Evolutionary conservation across 2,888 invertebrate species (phyloP), one percentile per base, ranked within the genome.

Genomic region (Ceriagrion tenellum): DNA sequence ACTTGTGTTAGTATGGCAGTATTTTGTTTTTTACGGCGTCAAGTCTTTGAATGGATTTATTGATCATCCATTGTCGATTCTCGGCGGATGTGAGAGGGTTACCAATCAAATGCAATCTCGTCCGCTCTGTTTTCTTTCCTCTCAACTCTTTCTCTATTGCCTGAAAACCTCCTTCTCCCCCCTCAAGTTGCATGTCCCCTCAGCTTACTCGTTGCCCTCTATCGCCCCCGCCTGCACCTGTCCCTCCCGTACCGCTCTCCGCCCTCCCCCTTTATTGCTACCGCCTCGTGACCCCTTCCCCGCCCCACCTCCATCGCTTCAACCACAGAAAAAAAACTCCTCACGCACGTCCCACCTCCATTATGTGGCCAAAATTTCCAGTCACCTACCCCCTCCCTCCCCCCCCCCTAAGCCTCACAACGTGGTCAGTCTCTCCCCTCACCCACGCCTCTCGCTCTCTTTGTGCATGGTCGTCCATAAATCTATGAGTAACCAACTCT

Each of bases 311-410:
- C 16, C 59, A 59, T 59, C 16, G 59, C 59, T 20, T 59, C 59
- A 59, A 13, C 69, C 26, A 26, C 10, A n/a, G 12, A 59, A 59
- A 59, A 59, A 59, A 59, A 59, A 59, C 20, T 20, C 59, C 30
- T 12, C 81, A 81, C 81, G 81, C 81, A 35, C 12, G 81, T 12
- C 12, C 30, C 74, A 30, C 35, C 30, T 26, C 81, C 69, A 69
- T 81, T 81, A 13, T 69, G 81, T 81, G 81, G 81, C 35, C 81
- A 13, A 81, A 69, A 35, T 81, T 81, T 81, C 81, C 81, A 81
- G 81, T 81, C 81, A 35, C 35, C 30, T 35, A 81, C 35, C 18
- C 20, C n/a, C n/a, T n/a, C n/a, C n/a, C n/a, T n/a, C n/a, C n/a
- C n/a, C n/a, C n/a, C n/a, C 47, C 47, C 35, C 81, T 35, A 35